Conservation (phyloP, 2,113 vertebrate genomes). For the Forbesichthys papilliferus region DNA sequence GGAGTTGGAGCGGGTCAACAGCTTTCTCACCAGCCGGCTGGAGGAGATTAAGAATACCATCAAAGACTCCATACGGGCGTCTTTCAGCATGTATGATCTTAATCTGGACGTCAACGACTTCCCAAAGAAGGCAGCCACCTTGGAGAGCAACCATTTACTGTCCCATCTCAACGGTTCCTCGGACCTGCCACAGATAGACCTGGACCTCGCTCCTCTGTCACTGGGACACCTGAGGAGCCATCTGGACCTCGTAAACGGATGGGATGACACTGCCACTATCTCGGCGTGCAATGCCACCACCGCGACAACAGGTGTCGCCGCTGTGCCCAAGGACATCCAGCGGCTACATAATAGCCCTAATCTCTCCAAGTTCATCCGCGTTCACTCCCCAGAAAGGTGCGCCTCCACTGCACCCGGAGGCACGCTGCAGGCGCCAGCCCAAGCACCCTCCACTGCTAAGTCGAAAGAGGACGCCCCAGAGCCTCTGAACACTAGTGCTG, state of each 20-base stretch:
- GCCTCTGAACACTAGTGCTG: slow-evolving; percentile 53
- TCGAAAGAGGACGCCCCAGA: slow-evolving; percentile 72
- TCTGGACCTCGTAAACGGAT: slow-evolving; percentile 79
- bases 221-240: slow-evolving; percentile 87
- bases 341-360: slow-evolving; percentile 86
- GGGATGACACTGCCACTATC: slow-evolving; percentile 62
- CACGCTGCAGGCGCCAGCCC: slow-evolving; percentile 58
- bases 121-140: slow-evolving; percentile 88
- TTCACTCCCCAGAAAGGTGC: slow-evolving; percentile 85
- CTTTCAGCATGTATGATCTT: slow-evolving; percentile 94
- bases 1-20: slow-evolving; percentile 95
- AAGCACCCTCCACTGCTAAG: slow-evolving; percentile 60
- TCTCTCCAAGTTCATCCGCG: slow-evolving; percentile 91
- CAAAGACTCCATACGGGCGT: slow-evolving; percentile 95
- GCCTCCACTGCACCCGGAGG: slow-evolving; percentile 57
- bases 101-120: slow-evolving; percentile 93
- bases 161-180: slow-evolving; percentile 90
- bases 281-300: slow-evolving; percentile 47
- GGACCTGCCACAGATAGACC: slow-evolving; percentile 91
- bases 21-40: slow-evolving; percentile 93
- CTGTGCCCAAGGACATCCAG: slow-evolving; percentile 78
- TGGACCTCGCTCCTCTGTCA: slow-evolving; percentile 92
- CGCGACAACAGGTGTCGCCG: slow-evolving; percentile 36
- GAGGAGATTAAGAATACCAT: slow-evolving; percentile 98
- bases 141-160: slow-evolving; percentile 88